phyloP scores from a whole-genome alignment of 2,113 vertebrate genomes.

The Gymnarchus niloticus region DNA sequence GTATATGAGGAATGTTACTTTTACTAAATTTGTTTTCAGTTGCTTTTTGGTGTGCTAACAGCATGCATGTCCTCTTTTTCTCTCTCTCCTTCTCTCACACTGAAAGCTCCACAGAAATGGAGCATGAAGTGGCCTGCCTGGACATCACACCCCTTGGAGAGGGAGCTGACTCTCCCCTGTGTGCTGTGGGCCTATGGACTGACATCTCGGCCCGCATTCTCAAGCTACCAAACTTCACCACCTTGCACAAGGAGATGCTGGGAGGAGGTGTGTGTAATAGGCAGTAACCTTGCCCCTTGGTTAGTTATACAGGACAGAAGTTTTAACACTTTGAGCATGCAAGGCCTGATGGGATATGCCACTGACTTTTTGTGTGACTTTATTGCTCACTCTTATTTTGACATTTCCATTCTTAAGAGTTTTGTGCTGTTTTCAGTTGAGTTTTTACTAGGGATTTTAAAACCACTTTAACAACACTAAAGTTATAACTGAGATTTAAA shows the following conservation, averaged over 20 bases:
- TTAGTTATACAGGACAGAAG: background rate
- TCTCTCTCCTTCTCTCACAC: background rate
- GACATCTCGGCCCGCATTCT: constrained; percentile 94
- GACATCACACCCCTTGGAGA: constrained; percentile 94
- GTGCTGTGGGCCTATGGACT: constrained; percentile 94
- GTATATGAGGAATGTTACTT: background rate
- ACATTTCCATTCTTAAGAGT: background rate
- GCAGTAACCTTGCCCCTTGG: background rate
- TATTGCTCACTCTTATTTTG: background rate
- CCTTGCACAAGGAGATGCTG: constrained; percentile 97
- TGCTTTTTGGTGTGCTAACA: background rate
- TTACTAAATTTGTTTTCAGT: background rate
- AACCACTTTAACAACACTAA: too few species aligned
- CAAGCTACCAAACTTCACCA: constrained; percentile 85
- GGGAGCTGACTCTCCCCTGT: constrained; percentile 79
- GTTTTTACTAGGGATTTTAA: background rate
- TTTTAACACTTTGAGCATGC: background rate
- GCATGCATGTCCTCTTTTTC: background rate
- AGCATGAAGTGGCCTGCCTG: constrained; percentile 94
- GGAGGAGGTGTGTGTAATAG: constrained; percentile 78
- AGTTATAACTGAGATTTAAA: background rate
- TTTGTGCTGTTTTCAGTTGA: background rate
- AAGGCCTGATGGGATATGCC: background rate
- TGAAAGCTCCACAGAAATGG: constrained; percentile 92
- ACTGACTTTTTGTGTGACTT: background rate